Evolutionary conservation across 2,888 invertebrate species (phyloP).

Genomic region (Cheilosia variabilis): DNA sequence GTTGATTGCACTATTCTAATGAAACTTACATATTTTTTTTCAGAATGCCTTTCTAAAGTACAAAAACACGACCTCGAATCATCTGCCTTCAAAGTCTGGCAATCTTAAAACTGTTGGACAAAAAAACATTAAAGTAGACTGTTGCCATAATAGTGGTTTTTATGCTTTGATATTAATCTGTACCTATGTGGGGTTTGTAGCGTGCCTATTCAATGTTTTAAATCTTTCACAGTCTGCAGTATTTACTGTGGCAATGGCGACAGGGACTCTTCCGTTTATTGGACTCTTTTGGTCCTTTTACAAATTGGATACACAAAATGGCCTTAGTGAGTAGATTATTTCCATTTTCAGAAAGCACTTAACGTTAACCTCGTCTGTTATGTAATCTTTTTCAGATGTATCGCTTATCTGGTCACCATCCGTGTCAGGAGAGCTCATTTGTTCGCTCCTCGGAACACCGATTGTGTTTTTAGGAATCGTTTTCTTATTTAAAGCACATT

Average conservation of each 20-base stretch:
- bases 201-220: slow-evolving; percentile 84
- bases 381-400: slow-evolving; percentile 79
- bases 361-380: background rate
- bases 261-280: slow-evolving; percentile 85
- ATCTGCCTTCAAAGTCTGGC: slow-evolving; percentile 76
- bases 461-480: slow-evolving; percentile 85
- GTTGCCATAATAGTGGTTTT: slow-evolving; percentile 77
- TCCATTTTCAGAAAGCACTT: background rate
- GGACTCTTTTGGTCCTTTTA: slow-evolving; percentile 86
- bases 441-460: slow-evolving; percentile 86
- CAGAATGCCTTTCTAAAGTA: slow-evolving; percentile 76
- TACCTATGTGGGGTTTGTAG: slow-evolving; percentile 84
- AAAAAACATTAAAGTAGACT: slow-evolving; percentile 73
- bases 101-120: slow-evolving; percentile 72
- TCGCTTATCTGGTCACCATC: slow-evolving; percentile 85
- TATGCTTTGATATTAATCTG: slow-evolving; percentile 85
- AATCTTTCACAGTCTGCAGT: slow-evolving; percentile 86
- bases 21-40: slow-evolving; percentile 11
- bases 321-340: slow-evolving; percentile 80
- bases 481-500: slow-evolving; percentile 85
- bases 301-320: slow-evolving; percentile 83
- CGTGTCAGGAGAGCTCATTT: slow-evolving; percentile 86
- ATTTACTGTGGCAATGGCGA: slow-evolving; percentile 85
- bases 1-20: background rate
- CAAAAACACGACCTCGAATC: slow-evolving; percentile 76